phyloP scores from a whole-genome alignment of 2,888 invertebrate species.

The Dione vanillae region DNA sequence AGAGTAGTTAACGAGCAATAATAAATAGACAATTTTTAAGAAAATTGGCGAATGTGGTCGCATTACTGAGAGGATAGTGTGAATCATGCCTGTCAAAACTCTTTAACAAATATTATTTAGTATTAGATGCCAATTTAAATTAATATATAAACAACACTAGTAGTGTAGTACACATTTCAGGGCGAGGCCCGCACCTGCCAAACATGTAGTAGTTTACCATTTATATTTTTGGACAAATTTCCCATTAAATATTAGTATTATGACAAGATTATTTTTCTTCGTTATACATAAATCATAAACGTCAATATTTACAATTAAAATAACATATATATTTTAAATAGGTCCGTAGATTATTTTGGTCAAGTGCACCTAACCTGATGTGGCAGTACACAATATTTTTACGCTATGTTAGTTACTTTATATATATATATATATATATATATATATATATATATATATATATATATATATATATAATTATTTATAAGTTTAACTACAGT shows the following conservation, averaged over 20 bases:
- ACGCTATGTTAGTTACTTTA: no score
- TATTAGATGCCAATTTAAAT: slow-evolving; percentile 19
- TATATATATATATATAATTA: neutral
- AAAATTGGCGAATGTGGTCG: slow-evolving; percentile 57
- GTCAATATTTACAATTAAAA: slow-evolving; percentile 27
- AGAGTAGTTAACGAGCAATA: slow-evolving; percentile 77
- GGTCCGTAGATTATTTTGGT: slow-evolving; percentile 39
- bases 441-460: neutral
- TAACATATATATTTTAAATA: slow-evolving; percentile 47
- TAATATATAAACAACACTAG: slow-evolving; percentile 1
- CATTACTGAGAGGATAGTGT: slow-evolving; percentile 17
- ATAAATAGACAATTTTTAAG: slow-evolving; percentile 74
- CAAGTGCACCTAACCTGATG: slow-evolving; percentile 7
- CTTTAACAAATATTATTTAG: slow-evolving; percentile 33
- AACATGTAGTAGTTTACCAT: slow-evolving; percentile 47
- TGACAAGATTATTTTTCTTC: slow-evolving; percentile 20
- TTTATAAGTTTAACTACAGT: no score
- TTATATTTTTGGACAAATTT: slow-evolving; percentile 60
- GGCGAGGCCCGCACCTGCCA: slow-evolving; percentile 29
- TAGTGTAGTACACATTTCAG: slow-evolving; percentile 3
- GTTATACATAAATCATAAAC: slow-evolving; percentile 11
- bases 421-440: neutral
- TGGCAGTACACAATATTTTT: slow-evolving; percentile 2
- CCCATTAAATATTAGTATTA: slow-evolving; percentile 30
- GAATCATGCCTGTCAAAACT: slow-evolving; percentile 67